Evolutionary conservation across 64 coral and sea anemone species (phyloP), one percentile per base, ranked within the genome.

Genomic region (Pachyseris speciosa): DNA sequence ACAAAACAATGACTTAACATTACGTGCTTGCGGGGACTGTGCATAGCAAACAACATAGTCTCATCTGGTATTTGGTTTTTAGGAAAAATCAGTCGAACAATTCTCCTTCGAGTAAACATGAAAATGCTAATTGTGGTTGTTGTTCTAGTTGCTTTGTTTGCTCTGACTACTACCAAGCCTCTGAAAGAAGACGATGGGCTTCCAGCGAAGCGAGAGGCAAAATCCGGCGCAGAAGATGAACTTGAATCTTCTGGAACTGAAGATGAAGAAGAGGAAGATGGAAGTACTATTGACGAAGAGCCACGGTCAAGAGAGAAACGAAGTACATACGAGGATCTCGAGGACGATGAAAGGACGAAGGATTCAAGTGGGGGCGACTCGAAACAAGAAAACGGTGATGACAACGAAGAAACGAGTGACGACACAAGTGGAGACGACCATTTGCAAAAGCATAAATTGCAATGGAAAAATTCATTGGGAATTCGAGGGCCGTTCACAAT

Each of bases 1-100:
- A 40, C 33, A 13, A 61, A 37, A 61, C 36, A 63, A 81, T 81
- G 77, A 81, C 77, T 40, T 81, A 81, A 81, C 50, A 81, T 81
- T 81, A 81, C 77, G 75, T 79, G 29, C 29, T 37, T 20, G 16
- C 15, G 33, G 13, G 34, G 24, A 79, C 7, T 37, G 75, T 78
- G 47, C 32, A 48, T 52, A 48, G n/a, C 27, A 61, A 61, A 53
- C 38, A 10, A 32, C 10, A 71, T 19, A 22, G 32, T 28, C 13
- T 36, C 7, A 34, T 67, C 29, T 64, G 59, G 59, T 64, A 64
- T n/a, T 1, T 57, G 4, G 52, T 20, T 3, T 42, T 9, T 8
- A 53, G 52, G 13, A 48, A 51, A 48, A 78, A 17, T 47, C 5
- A 7, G 22, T 1, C 3, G 28, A 74, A 74, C 20, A 42, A 72